Conservation (phyloP, 2,888 invertebrate genomes). For the Crematogaster levior region DNA sequence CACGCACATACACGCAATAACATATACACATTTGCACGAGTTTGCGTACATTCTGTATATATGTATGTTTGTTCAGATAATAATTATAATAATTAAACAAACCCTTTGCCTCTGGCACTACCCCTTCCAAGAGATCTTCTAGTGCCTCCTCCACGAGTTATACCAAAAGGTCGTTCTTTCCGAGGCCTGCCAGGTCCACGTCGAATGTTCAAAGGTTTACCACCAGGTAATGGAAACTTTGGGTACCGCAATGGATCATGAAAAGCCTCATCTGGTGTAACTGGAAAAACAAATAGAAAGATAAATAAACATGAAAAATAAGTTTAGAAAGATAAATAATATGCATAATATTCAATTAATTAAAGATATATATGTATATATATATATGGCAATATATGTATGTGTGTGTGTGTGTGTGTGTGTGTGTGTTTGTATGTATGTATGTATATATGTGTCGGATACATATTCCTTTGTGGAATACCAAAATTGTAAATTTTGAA, state of each 20-base stretch:
- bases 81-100: conserved; percentile 24
- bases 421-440: background rate
- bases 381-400: background rate
- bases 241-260: conserved; percentile 89
- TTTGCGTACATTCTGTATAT: background rate
- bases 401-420: no score
- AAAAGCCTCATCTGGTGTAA: conserved; percentile 89
- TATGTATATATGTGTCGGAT: no score
- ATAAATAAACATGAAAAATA: conserved; percentile 31
- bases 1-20: no score
- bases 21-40: no score
- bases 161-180: conserved; percentile 89
- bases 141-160: conserved; percentile 82
- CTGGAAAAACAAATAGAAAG: conserved; percentile 68
- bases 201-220: conserved; percentile 88
- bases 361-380: background rate
- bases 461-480: background rate
- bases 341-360: background rate
- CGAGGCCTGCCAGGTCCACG: conserved; percentile 93
- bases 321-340: background rate
- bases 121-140: conserved; percentile 83
- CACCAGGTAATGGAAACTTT: conserved; percentile 86
- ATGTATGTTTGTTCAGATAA: background rate
- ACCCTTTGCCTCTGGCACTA: conserved; percentile 83
- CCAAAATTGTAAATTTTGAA: background rate